These are phyloP conservation scores for Protonemura montana DNA, from an alignment of 2,888 invertebrate genomes.

Conservation along the genomic window DNA sequence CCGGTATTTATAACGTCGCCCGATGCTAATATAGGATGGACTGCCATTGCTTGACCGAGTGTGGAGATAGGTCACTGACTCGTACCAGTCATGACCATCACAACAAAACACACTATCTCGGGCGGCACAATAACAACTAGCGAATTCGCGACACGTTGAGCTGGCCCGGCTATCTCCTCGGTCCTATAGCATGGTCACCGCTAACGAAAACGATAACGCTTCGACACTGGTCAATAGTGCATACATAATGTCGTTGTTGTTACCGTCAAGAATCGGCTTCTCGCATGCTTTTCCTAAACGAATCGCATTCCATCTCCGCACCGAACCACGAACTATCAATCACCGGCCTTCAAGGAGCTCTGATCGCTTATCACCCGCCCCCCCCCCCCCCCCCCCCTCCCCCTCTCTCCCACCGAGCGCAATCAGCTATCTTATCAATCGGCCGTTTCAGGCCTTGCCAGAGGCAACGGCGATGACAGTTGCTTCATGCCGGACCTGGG, in stretches of 20 bases:
- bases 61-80: too few relatives aligned
- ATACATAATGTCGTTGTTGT: background rate
- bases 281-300: background rate
- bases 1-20: too few relatives aligned
- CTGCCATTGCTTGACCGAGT: too few relatives aligned
- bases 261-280: background rate
- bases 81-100: too few relatives aligned
- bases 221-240: background rate
- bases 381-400: background rate
- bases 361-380: background rate
- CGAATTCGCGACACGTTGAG: background rate
- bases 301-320: background rate
- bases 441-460: background rate
- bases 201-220: background rate
- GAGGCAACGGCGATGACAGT: background rate
- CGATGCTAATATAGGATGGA: too few relatives aligned
- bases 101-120: too few relatives aligned
- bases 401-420: background rate
- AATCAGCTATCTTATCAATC: background rate
- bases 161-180: background rate
- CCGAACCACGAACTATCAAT: background rate
- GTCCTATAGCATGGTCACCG: background rate
- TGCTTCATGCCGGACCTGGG: background rate
- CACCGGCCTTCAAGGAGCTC: background rate
- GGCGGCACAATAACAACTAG: too few relatives aligned